Base-by-base conservation (phyloP, 2,888 invertebrate species). In the Acronicta leporina region DNA sequence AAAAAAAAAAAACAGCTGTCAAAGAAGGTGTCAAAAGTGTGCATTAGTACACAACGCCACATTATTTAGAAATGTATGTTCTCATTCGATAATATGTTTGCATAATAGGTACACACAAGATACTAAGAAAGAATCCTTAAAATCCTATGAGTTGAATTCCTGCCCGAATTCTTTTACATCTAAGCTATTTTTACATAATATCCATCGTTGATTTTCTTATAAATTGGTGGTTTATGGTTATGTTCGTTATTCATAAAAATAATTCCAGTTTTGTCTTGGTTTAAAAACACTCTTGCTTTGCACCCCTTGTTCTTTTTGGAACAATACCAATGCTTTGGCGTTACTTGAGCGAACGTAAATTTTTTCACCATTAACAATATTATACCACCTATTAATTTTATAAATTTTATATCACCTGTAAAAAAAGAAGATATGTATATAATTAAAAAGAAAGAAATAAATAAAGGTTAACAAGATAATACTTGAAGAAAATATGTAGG, bases 241-340 rank as follows among this genome's bases (percentile, higher is more conserved):
- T 38, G 38, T n/a, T 38, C 38, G n/a, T 38, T 38, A n/a, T 38
- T n/a, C n/a, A 38, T n/a, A n/a, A n/a, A 38, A 38, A 38, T 38
- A 6, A n/a, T 7, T 38, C 5, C 38, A 38, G 38, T 38, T 38
- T 38, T 38, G n/a, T 38, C 38, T n/a, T 38, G 0, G n/a, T 38
- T 38, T n/a, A 38, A n/a, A 38, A 38, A 38, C 7, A 38, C 38
- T n/a, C 38, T 38, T 5, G 38, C 38, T 38, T 38, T 38, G 38
- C 38, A 38, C 0, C 38, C 38, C 38, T 38, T 38, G 7, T 6
- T 38, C 7, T 38, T 38, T 7, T 38, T n/a, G n/a, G 38, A 38
- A 7, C 38, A 38, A n/a, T 38, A 38, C 38, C 38, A 38, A 2
- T 38, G 38, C 38, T 38, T 38, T 38, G 38, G 38, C n/a, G 38